These are phyloP conservation scores for Eupithecia exiguata DNA, from an alignment of 2,888 invertebrate species.

Conservation along the genomic window DNA sequence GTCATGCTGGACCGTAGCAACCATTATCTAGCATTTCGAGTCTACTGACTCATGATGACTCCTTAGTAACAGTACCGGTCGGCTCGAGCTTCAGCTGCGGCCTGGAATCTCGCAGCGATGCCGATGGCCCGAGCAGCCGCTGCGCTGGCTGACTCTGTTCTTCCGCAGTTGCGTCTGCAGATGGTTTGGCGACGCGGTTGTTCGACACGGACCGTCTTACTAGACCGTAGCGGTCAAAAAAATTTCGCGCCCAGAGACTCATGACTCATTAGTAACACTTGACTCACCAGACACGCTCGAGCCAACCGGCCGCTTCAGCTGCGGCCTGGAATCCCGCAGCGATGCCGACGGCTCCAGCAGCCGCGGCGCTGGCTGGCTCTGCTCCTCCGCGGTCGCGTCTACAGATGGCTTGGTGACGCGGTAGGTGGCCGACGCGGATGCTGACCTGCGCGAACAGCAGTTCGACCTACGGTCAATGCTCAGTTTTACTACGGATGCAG, in stretches of 20 bases:
- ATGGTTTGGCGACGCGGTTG: too few species aligned
- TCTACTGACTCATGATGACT: too few species aligned
- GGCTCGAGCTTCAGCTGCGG: too few species aligned
- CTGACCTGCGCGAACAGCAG: constrained; percentile 83
- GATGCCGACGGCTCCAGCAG: constrained; percentile 68
- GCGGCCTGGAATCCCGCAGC: constrained; percentile 63
- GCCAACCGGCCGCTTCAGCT: constrained; percentile 82
- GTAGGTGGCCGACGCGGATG: constrained; percentile 87
- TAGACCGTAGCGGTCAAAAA: background rate
- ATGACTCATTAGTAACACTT: background rate
- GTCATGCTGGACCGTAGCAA: too few species aligned
- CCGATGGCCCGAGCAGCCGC: too few species aligned
- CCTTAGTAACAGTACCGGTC: too few species aligned
- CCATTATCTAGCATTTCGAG: too few species aligned
- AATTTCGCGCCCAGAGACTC: background rate
- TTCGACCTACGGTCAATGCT: constrained; percentile 60
- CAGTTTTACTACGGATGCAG: constrained; percentile 29
- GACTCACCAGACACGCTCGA: constrained; percentile 84
- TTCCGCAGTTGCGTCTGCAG: constrained; percentile 65
- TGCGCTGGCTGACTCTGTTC: constrained; percentile 18
- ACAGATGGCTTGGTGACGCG: constrained; percentile 82
- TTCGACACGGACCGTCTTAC: background rate
- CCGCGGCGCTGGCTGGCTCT: constrained; percentile 56
- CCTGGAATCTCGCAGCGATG: too few species aligned
- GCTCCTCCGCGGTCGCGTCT: constrained; percentile 66